Evolutionary conservation across 2,113 vertebrate genomes (phyloP), one percentile per base, ranked within the genome.

Genomic region (Trochalopteron elliotii): DNA sequence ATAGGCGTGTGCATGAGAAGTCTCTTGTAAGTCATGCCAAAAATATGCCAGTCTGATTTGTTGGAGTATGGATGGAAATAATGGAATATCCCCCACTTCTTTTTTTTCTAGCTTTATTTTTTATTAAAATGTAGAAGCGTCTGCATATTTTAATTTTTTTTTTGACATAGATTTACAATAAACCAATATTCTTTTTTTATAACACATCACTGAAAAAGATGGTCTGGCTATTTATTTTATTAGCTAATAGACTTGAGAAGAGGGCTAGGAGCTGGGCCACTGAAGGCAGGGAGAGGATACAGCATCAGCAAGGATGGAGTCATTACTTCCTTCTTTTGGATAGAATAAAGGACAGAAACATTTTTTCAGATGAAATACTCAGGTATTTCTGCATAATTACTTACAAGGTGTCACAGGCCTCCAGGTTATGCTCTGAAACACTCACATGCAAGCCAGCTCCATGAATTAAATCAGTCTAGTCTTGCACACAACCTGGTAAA

Each of bases 301-400:
- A 63, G 15, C 56, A 47, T 69, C 70, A 74, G 13, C 47, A 78
- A 93, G 47, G 71, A 45, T 9, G 44, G 56, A 40, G 30, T 39
- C 40, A 39, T 83, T 77, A 31, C 22, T 86, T 49, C 45, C 68
- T 83, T 76, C 37, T 86, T 96, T 94, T 50, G 37, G 45, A 22
- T 27, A 64, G 35, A 85, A 45, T 6, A 57, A 59, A 92, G 52
- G 60, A 45, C 33, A 88, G 67, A 88, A 94, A 67, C 22, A 44
- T 11, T 11, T 47, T 92, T 83, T 24, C 22, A 68, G 52, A 70
- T 78, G 35, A 60, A 63, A 27, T 68, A 42, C 25, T 44, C 18
- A 83, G 21, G 5, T 81, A 44, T 83, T 92, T 81, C 52, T 81
- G 11, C 31, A 5, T 22, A 83, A n/a, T 63, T 80, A 30, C n/a